Base-by-base conservation (phyloP, 2,888 invertebrate species). In the Hoplodrina ambigua region DNA sequence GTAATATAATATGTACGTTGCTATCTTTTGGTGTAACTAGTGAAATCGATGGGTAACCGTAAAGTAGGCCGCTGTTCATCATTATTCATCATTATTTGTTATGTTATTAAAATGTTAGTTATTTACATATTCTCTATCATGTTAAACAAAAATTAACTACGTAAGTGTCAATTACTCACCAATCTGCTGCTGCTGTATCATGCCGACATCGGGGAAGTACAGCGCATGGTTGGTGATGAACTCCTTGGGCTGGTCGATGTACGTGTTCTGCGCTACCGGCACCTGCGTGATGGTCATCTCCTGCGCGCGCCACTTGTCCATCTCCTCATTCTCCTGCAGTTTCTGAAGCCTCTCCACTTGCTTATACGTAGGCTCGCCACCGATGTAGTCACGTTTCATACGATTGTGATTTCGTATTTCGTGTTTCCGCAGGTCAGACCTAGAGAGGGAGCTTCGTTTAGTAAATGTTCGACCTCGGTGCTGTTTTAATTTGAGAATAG, bases 381-480 rank as follows among this genome's bases (percentile, higher is more conserved):
- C 96, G 11, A 95, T 85, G 85, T 95, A 95, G 82, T 94, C 94
- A 19, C 95, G 93, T 68, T 96, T 96, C n/a, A 90, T 88, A 44
- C 96, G 92, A 70, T 95, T 94, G 89, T 96, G 96, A 61, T 88
- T 91, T 6, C 93, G 90, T 30, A 95, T 94, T 80, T 95, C 95
- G 85, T 96, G 96, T 72, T 96, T 96, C n/a, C 96, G 92, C 1
- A 95, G 90, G 52, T 96, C 95, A 0, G 95, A 94, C 84, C 95
- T 96, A 73, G 33, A 52, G 10, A 61, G 33, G n/a, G 11, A 2
- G 1, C 13, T 49, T 30, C 30, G 11, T n/a, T 75, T 76, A 33
- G 30, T 56, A 69, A 37, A 68, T 30, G 8, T 25, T 62, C 25
- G 0, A 52, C 20, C 55, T n/a, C 6, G 17, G 15, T 4, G 4